Conservation (phyloP, 2,113 vertebrate species). For the Heterotilapia buettikoferi region DNA sequence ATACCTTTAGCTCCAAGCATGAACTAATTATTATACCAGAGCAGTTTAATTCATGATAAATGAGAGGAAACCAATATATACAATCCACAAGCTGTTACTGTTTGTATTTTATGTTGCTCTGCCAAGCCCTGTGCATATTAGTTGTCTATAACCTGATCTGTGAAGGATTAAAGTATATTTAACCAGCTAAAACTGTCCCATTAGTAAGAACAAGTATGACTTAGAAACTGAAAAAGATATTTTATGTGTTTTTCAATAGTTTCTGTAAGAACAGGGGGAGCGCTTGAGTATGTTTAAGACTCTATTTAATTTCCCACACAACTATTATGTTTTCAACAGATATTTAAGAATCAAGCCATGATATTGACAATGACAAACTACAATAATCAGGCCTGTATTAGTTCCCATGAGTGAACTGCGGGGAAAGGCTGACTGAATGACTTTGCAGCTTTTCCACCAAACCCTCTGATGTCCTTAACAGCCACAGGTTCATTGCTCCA, state of each 20-base stretch:
- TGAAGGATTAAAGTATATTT: background rate
- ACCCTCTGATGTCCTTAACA: background rate
- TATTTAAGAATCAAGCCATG: background rate
- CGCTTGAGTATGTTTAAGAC: background rate
- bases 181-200: background rate
- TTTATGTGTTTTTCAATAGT: background rate
- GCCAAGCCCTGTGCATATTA: background rate
- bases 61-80: background rate
- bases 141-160: background rate
- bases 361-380: conserved; percentile 1
- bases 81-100: background rate
- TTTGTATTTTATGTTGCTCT: background rate
- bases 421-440: background rate
- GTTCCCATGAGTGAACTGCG: background rate
- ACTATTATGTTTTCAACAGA: conserved; percentile 3
- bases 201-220: background rate
- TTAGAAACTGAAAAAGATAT: background rate
- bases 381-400: background rate
- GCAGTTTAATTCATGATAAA: background rate
- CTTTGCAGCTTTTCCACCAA: background rate
- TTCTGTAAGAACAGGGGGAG: background rate
- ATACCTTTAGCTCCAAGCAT: background rate
- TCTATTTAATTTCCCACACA: background rate
- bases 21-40: background rate
- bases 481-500: background rate